Evolutionary conservation across 2,113 vertebrate species (phyloP).

Genomic region (Meles meles): DNA sequence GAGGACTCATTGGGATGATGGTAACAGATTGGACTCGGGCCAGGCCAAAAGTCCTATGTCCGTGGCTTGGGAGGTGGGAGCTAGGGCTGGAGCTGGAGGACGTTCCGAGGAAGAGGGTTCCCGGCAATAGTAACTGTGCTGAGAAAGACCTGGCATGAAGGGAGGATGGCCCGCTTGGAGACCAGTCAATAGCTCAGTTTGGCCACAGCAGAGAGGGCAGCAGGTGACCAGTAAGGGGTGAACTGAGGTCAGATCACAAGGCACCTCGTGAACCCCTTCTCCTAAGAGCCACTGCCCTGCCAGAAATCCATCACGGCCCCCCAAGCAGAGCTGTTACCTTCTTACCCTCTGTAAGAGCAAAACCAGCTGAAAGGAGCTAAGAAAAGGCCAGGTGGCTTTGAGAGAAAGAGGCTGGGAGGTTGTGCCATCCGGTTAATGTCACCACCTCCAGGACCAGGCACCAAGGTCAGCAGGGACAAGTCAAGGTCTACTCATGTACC

Average conservation of each 20-base stretch:
- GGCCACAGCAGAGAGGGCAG: not conserved
- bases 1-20: too few relatives aligned
- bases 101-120: not conserved
- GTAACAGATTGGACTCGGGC: not conserved
- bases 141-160: not conserved
- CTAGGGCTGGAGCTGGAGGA: not conserved
- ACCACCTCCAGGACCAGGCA: not conserved
- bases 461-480: not conserved
- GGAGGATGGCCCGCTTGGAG: not conserved
- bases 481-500: not conserved
- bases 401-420: not conserved
- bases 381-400: not conserved
- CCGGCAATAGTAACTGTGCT: rapidly evolving
- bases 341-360: not conserved
- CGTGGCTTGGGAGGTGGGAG: not conserved
- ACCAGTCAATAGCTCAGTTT: not conserved
- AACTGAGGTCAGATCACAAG: not conserved
- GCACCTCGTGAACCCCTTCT: not conserved
- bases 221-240: not conserved
- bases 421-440: not conserved
- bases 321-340: not conserved
- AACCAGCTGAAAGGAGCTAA: not conserved
- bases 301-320: not conserved
- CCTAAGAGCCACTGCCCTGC: not conserved
- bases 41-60: not conserved